Base-by-base conservation (phyloP, 2,888 invertebrate species). In the Zaprionus obscuricornis region DNA sequence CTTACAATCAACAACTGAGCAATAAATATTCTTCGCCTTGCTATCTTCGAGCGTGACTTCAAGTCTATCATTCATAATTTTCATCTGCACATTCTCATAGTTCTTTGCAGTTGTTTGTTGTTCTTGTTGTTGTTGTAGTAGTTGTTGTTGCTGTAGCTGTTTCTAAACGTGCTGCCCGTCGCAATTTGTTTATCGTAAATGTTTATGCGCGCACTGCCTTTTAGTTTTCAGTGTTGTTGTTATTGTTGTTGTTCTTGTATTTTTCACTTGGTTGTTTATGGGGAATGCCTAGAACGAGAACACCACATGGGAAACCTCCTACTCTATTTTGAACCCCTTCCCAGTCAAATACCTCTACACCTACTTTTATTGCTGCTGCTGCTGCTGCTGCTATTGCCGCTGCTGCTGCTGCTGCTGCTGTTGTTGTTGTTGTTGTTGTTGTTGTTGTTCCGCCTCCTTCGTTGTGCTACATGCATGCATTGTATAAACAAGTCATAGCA, bases 111-210 rank as follows among this genome's bases (percentile, higher is more conserved):
- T 36, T 6, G 11, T 43, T 17, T 22, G 14, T 13, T 20, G 10
- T n/a, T 46, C 39, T 11, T 45, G 20, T 46, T 39, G 3, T 22
- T n/a, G n/a, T n/a, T n/a, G n/a, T n/a, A n/a, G n/a, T n/a, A n/a
- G n/a, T n/a, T 43, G 11, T 20, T 37, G 7, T 33, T 40, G 22
- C 17, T 43, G 34, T 67, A 58, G 50, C 24, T 37, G 26, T 2
- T 26, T 10, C 3, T 26, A 39, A 50, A 70, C 59, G 62, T 60
- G 50, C 58, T 62, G 56, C n/a, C 39, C 17, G 65, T 46, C 73
- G 49, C 68, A 68, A 67, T 62, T 76, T 77, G 85, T 84, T 81
- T 84, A 76, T 83, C 72, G 81, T 84, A 57, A 75, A 75, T 73
- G 59, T 76, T 68, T 66, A 59, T 60, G 76, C 18, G 33, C 26